Conservation (phyloP, 2,113 vertebrate genomes). For the Caretta caretta region DNA sequence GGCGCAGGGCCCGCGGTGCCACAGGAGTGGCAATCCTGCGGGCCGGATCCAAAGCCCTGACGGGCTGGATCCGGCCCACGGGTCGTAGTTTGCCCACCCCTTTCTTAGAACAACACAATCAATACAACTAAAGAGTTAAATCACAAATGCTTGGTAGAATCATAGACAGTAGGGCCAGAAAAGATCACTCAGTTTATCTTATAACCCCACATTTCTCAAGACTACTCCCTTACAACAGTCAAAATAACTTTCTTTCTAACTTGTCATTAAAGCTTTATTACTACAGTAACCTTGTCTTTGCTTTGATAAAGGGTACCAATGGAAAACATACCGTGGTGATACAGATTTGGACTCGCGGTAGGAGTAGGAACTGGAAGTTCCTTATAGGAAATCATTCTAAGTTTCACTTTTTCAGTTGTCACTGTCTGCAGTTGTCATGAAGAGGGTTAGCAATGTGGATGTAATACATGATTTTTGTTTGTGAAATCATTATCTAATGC, state of each 20-base stretch:
- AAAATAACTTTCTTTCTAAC: background rate
- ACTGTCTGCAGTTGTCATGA: background rate
- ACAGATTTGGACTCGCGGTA: background rate
- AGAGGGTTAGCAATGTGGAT: background rate
- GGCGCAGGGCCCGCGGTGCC: no score
- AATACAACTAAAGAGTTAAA: background rate
- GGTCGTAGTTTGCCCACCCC: no score
- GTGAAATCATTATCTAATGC: background rate
- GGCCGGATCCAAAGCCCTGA: no score
- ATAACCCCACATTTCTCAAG: background rate
- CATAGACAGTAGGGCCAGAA: background rate
- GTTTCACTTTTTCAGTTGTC: background rate
- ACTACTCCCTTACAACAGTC: background rate
- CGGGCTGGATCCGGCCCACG: no score
- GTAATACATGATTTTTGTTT: background rate
- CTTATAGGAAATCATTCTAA: background rate
- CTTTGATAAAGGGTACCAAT: background rate
- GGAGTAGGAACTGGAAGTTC: background rate
- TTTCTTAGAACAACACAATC: background rate
- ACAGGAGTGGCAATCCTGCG: no score
- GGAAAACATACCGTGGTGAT: fast-evolving
- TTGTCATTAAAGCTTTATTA: background rate
- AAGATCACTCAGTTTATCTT: background rate
- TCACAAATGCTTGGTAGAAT: background rate
- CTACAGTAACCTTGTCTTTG: background rate